Conservation (phyloP, 53 echinoderm and acorn worm species). For the Antedon mediterranea region DNA sequence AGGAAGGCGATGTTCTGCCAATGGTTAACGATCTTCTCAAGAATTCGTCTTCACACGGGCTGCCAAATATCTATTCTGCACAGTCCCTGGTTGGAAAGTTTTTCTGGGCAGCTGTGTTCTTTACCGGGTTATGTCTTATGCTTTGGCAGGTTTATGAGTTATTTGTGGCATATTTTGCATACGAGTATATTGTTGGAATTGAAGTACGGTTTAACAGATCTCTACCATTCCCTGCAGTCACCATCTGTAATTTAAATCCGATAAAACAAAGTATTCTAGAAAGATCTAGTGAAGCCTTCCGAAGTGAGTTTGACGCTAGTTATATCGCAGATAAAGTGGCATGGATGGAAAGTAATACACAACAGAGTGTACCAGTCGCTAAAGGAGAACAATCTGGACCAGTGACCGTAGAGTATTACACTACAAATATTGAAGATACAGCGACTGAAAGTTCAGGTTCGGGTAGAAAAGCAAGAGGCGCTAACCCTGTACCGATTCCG, state of each 20-base stretch:
- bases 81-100: constrained; percentile 19
- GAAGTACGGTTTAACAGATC: constrained; percentile 33
- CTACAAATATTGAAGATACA: no score
- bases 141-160: constrained; percentile 19
- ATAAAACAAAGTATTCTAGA: constrained; percentile 21
- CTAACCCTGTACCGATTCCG: no score
- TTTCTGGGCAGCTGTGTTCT: constrained; percentile 31
- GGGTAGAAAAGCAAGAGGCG: no score
- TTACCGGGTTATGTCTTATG: constrained; percentile 8
- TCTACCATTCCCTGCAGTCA: constrained; percentile 54
- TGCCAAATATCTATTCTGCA: constrained; percentile 69
- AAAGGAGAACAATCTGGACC: no score
- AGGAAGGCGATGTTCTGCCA: neutral
- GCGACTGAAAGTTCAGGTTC: no score
- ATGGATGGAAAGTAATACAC: no score
- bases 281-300: constrained; percentile 12
- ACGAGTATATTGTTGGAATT: constrained; percentile 27
- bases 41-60: constrained; percentile 56
- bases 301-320: constrained; percentile 25
- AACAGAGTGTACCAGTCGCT: no score
- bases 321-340: no score
- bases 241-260: constrained; percentile 65
- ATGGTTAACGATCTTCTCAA: constrained; percentile 6
- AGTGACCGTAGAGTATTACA: no score
- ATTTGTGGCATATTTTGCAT: constrained; percentile 17